A percentile compares a stretch with the other conserved stretches of the same genome.
Conservation (phyloP, 2,888 invertebrate genomes). For the Minunthozetes semirufus region DNA sequence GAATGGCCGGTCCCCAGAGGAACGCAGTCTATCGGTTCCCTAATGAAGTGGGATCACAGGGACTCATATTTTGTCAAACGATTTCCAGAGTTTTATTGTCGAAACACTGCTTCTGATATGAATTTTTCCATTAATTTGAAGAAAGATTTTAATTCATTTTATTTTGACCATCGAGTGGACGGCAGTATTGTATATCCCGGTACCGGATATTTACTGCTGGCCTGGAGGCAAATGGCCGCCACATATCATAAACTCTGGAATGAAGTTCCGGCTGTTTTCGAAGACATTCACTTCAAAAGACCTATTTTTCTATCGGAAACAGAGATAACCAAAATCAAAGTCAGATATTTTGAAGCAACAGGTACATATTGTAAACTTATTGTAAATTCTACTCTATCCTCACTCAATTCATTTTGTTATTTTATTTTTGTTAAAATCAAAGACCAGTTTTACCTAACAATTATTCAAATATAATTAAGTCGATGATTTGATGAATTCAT, state of each 20-base stretch:
- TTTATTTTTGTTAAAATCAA: too few species aligned
- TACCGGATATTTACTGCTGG: slow-evolving; percentile 56
- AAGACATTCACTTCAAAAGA: slow-evolving; percentile 26
- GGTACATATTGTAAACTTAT: too few species aligned
- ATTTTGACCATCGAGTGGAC: slow-evolving; percentile 53
- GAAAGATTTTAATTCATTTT: slow-evolving; percentile 49
- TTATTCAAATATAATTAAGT: too few species aligned
- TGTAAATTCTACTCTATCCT: too few species aligned
- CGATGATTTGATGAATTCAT: too few species aligned
- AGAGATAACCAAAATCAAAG: slow-evolving; percentile 16
- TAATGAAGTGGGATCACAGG: slow-evolving; percentile 82
- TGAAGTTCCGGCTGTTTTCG: slow-evolving; percentile 21
- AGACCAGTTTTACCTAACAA: too few species aligned
- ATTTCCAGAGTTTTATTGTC: slow-evolving; percentile 38
- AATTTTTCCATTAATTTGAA: slow-evolving; percentile 56
- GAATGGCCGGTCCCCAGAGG: slow-evolving; percentile 71
- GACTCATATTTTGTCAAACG: slow-evolving; percentile 48
- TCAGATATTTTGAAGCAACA: slow-evolving; percentile 45
- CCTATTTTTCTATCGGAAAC: slow-evolving; percentile 7
- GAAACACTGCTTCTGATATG: slow-evolving; percentile 53
- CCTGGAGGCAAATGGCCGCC: slow-evolving; percentile 67
- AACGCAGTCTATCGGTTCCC: slow-evolving; percentile 79
- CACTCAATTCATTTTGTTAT: background rate
- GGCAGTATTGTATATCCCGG: slow-evolving; percentile 54
- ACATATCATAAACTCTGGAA: background rate